These are phyloP conservation scores for Marmota monax DNA, from an alignment of 2,113 vertebrate genomes.

Conservation along the genomic window DNA sequence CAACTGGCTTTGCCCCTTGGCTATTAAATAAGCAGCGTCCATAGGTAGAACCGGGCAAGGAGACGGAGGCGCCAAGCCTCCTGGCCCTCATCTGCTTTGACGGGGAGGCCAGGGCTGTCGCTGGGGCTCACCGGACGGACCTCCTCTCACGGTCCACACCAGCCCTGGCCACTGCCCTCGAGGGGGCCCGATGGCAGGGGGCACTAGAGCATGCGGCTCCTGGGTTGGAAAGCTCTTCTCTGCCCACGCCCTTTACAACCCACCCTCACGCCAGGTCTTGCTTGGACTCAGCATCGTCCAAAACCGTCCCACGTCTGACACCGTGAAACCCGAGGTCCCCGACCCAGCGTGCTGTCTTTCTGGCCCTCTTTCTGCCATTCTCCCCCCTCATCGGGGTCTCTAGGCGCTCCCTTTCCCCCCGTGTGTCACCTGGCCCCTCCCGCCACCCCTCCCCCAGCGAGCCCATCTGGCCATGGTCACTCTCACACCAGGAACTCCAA, in stretches of 20 bases:
- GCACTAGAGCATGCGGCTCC: not conserved
- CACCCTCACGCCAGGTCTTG: accelerated
- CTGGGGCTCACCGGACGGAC: too few species aligned
- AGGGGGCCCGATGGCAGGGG: not conserved
- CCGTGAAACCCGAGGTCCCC: not conserved
- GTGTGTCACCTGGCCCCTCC: not conserved
- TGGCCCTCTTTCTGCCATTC: not conserved
- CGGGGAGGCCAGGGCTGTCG: accelerated
- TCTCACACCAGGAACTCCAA: not conserved
- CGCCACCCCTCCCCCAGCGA: not conserved
- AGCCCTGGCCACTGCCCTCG: not conserved
- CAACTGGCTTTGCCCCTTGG: not conserved
- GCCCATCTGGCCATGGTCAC: not conserved
- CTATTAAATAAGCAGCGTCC: not conserved
- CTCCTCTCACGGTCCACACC: not conserved
- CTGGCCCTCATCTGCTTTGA: accelerated
- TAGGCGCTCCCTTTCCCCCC: not conserved
- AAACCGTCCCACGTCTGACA: not conserved
- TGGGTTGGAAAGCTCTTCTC: not conserved
- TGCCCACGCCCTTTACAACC: too few species aligned
- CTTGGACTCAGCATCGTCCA: not conserved
- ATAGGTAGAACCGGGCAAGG: not conserved
- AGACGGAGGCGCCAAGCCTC: not conserved
- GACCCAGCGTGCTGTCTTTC: not conserved
- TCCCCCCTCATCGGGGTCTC: conserved; percentile 51